Conservation (phyloP, 2,888 invertebrate genomes). For the Tyria jacobaeae region DNA sequence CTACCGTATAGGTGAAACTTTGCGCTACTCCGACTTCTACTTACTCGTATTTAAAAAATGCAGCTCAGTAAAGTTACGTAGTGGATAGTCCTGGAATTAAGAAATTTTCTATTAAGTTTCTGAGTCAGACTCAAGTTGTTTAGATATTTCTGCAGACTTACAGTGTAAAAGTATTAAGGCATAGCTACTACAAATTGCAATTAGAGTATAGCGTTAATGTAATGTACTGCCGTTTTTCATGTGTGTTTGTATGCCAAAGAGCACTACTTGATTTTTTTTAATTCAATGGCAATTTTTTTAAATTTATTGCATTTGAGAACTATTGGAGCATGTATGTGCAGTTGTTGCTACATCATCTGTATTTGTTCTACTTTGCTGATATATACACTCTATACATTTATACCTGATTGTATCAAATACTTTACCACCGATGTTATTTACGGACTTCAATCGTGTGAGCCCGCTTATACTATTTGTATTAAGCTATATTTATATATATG, state of each 20-base stretch:
- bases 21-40: background rate
- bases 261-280: too few species aligned
- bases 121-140: background rate
- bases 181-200: background rate
- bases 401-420: too few species aligned
- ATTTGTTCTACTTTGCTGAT: too few species aligned
- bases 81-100: background rate
- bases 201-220: background rate
- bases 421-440: too few species aligned
- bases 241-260: too few species aligned
- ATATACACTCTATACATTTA: too few species aligned
- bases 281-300: too few species aligned
- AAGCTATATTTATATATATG: background rate
- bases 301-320: too few species aligned
- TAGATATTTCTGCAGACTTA: background rate
- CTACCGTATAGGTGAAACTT: background rate
- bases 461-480: too few species aligned
- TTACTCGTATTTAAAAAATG: conserved; percentile 4
- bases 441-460: too few species aligned
- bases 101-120: background rate
- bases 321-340: too few species aligned
- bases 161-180: background rate
- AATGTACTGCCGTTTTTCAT: background rate
- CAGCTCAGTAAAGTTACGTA: background rate
- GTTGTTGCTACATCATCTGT: too few species aligned